Evolutionary conservation across 2,888 invertebrate genomes (phyloP), one percentile per base, ranked within the genome.

Genomic region (Synanthedon vespiformis): DNA sequence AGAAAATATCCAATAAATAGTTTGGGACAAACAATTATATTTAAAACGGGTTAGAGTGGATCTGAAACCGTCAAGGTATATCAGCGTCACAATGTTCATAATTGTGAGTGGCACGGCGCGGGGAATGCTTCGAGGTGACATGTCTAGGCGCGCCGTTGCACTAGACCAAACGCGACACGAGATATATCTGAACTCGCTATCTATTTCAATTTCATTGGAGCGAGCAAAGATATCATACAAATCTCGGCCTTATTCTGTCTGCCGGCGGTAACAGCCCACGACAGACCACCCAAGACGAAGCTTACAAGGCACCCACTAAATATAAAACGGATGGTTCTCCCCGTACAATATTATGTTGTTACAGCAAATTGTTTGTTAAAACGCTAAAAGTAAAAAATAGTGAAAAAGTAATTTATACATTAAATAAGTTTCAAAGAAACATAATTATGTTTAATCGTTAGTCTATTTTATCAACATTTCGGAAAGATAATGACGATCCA

Each of bases 181-280:
- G 80, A 82, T 82, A 79, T 78, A 74, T 69, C 61, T 57, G 61
- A 54, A 59, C 70, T 77, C 74, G 72, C 80, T 79, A 80, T 84
- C 82, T 81, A 81, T 83, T 85, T 78, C 75, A 79, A 76, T 80
- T 79, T 77, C 76, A 77, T 72, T 75, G 72, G 72, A 82, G 76
- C 82, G 77, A 56, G 64, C 69, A 70, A 68, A 34, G 70, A 75
- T 80, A 80, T 82, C 84, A 63, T 75, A 79, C 80, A 75, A 80
- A 81, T 84, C 82, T 82, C 83, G 72, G 71, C 76, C 80, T 76
- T 80, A 80, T 80, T 77, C 74, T 67, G 77, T 75, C 72, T 64
- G 67, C 70, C 72, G 61, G 63, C 59, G 59, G 53, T 59, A 58
- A 61, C 70, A 68, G 69, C 75, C 70, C 76, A 68, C 72, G 70